These are phyloP conservation scores for Rhinogobio ventralis DNA, from an alignment of 2,797 vertebrate genomes.

Conservation along the genomic window DNA sequence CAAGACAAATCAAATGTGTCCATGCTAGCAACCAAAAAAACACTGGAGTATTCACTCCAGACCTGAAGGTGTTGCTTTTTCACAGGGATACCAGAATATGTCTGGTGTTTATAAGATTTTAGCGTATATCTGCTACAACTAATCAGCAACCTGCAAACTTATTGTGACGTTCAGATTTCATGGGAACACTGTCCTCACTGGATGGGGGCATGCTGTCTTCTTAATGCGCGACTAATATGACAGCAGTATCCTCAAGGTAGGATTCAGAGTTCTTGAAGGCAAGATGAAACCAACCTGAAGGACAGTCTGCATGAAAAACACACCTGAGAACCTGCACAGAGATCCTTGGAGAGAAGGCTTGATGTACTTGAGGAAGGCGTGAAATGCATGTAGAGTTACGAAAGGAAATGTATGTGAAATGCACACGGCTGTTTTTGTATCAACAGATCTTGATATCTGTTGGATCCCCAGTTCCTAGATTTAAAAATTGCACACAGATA, in stretches of 20 bases:
- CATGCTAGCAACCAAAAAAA: slow-evolving; percentile 6
- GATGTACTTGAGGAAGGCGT: slow-evolving; percentile 20
- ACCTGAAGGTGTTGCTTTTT: slow-evolving; percentile 1
- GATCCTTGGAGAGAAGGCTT: not conserved
- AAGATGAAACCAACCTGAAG: not conserved
- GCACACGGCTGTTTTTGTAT: slow-evolving; percentile 7
- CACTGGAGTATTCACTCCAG: not conserved
- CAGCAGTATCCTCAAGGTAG: slow-evolving; percentile 28
- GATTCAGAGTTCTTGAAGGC: slow-evolving; percentile 14
- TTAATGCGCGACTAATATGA: slow-evolving; percentile 27
- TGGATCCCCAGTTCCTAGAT: not conserved
- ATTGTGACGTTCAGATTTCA: slow-evolving; percentile 33
- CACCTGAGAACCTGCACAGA: not conserved
- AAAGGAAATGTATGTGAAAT: slow-evolving; percentile 27
- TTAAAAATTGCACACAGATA: not conserved
- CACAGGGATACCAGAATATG: not conserved
- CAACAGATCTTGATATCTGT: not conserved
- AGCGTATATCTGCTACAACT: not conserved
- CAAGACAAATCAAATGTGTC: not conserved
- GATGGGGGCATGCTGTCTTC: slow-evolving; percentile 12
- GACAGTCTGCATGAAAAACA: not conserved
- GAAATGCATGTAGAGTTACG: slow-evolving; percentile 7
- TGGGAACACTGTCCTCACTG: slow-evolving; percentile 5
- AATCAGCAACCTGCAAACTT: slow-evolving; percentile 1
- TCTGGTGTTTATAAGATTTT: slow-evolving; percentile 9